These are phyloP conservation scores for Perizoma affinitatum DNA, from an alignment of 2,888 invertebrate genomes.

Conservation along the genomic window DNA sequence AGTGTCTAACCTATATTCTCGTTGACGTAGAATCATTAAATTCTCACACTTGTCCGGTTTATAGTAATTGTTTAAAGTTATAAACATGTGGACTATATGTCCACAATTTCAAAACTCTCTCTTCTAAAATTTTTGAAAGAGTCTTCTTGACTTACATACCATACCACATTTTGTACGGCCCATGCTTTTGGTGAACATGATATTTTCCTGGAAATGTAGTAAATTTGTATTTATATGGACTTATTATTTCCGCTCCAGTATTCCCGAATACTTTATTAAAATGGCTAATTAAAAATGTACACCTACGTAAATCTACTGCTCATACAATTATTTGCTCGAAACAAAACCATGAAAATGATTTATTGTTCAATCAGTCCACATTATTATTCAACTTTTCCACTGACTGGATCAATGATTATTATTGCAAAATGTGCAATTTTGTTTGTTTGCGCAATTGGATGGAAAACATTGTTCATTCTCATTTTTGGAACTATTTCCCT, in stretches of 20 bases:
- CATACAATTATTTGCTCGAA: constrained; percentile 27
- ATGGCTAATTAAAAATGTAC: constrained; percentile 12
- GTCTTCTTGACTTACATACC: no score
- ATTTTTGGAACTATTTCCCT: constrained; percentile 22
- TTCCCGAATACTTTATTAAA: constrained; percentile 2
- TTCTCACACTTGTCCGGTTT: no score
- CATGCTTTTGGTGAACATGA: no score
- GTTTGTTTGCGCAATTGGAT: constrained; percentile 50
- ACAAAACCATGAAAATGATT: constrained; percentile 19
- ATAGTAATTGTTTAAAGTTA: no score
- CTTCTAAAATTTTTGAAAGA: no score
- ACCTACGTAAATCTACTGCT: constrained; percentile 18
- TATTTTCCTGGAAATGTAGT: no score
- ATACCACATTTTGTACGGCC: no score
- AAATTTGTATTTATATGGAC: no score
- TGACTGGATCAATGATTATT: constrained; percentile 43
- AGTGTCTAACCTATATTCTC: no score
- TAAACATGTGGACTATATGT: no score
- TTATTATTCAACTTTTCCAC: constrained; percentile 44
- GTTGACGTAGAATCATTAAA: no score
- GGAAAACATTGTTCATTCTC: constrained; percentile 43
- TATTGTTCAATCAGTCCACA: constrained; percentile 37
- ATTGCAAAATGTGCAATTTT: constrained; percentile 46
- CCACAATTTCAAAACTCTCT: no score
- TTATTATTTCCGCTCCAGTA: background rate